Percentiles rank a stretch among this genome's conserved stretches.
Conservation (phyloP, 2,113 vertebrate species). For the Hippocampus barbouri region DNA sequence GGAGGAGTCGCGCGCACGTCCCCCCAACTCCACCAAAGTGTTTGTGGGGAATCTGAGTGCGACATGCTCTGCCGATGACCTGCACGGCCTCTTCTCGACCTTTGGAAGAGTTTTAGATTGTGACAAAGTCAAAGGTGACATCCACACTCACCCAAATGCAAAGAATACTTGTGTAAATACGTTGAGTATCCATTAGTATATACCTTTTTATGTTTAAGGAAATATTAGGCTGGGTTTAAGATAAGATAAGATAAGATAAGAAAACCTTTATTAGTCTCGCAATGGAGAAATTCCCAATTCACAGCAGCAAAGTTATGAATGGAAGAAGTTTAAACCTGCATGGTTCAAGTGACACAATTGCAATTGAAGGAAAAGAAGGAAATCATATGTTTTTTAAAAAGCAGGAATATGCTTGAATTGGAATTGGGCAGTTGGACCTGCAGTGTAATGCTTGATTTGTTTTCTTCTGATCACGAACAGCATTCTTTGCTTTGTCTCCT, state of each 20-base stretch:
- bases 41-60: conserved; percentile 93
- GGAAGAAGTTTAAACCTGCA: background rate
- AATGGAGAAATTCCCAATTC: no score
- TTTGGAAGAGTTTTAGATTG: conserved; percentile 93
- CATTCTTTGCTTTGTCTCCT: background rate
- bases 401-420: background rate
- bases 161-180: background rate
- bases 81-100: conserved; percentile 87
- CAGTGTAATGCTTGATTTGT: background rate
- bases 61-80: conserved; percentile 84
- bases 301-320: no score
- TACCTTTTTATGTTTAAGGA: background rate
- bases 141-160: background rate
- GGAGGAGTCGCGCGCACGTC: conserved; percentile 86
- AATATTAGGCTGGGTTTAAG: background rate
- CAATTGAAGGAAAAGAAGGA: background rate
- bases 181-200: background rate
- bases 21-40: conserved; percentile 90
- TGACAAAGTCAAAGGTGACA: conserved; percentile 89
- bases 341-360: background rate
- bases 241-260: no score
- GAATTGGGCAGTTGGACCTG: background rate
- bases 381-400: background rate
- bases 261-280: no score
- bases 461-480: background rate